Base-by-base conservation (phyloP, 2,797 vertebrate genomes). In the Harpagifer antarcticus region DNA sequence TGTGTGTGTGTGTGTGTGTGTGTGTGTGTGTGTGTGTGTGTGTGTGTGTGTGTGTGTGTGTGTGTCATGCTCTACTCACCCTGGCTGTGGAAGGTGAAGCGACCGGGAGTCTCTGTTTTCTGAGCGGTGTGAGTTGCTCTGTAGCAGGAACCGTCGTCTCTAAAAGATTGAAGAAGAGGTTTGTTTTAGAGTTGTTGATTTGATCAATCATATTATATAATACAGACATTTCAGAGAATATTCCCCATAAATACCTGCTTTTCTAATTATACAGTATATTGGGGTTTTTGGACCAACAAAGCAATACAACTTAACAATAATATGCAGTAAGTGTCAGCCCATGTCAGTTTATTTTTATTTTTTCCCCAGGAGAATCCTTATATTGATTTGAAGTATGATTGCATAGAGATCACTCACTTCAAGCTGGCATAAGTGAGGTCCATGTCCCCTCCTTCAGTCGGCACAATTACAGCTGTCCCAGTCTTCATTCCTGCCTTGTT, bases 101-200 rank as follows among this genome's bases (percentile, higher is more conserved):
- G 88, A 68, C 97, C 97, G 0, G 95, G 95, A 67, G 87, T 84
- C 0, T 92, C 95, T 0, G 91, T 94, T 68, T 92, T 96, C n/a
- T 45, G 89, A 31, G 96, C 95, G 4, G 95, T 83, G 53, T 95
- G 90, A 53, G 82, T 93, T 86, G 92, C 94, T 0, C 87, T 96
- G 91, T 91, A 95, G 90, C 96, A 96, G 0, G 93, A 91, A 10
- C 94, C 92, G 67, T 96, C 94, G 20, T 82, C 85, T 54, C 97
- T 98, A 72, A 17, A 0, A 8, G 11, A 77, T 1, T 4, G 27
- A 5, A 47, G 1, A 47, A 19, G 5, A 37, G 7, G 49, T 66
- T 13, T 17, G 31, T 54, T 73, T 45, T 37, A 37, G 33, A 37
- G 6, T 37, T 37, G 33, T 37, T 37, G 33, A 1, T 37, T 9